These are phyloP conservation scores for Gymnodraco acuticeps DNA, from an alignment of 2,797 vertebrate genomes.

Conservation along the genomic window DNA sequence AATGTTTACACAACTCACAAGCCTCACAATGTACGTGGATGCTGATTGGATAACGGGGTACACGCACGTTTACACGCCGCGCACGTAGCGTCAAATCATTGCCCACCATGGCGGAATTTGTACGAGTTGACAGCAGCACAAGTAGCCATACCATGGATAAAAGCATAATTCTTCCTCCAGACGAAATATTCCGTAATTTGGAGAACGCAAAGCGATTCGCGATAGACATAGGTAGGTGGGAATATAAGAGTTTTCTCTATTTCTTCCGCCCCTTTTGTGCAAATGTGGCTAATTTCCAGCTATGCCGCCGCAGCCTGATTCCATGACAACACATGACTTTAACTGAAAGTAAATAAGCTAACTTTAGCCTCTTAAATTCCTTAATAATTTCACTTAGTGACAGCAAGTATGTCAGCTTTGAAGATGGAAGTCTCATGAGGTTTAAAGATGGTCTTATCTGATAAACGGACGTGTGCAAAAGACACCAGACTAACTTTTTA, in stretches of 20 bases:
- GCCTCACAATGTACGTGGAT: neutral
- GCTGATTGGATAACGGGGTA: constrained; percentile 60
- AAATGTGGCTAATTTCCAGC: constrained; percentile 27
- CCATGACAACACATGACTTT: constrained; percentile 57
- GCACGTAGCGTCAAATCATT: constrained; percentile 47
- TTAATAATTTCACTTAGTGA: neutral
- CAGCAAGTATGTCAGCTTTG: neutral
- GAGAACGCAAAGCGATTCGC: constrained; percentile 98
- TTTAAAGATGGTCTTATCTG: neutral
- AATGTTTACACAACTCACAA: neutral
- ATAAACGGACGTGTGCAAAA: neutral
- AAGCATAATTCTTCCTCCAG: constrained; percentile 96
- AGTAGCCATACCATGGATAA: constrained; percentile 91
- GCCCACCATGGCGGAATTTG: constrained; percentile 92
- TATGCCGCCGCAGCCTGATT: constrained; percentile 39
- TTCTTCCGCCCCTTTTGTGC: neutral
- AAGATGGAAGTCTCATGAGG: neutral
- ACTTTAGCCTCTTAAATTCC: neutral
- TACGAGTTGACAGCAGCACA: constrained; percentile 80
- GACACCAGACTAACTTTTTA: constrained; percentile 38
- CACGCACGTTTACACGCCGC: constrained; percentile 3
- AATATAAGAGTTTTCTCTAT: neutral
- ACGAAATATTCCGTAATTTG: constrained; percentile 97
- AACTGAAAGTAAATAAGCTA: constrained; percentile 50
- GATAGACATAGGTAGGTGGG: constrained; percentile 93